phyloP scores from a whole-genome alignment of 2,888 invertebrate species.

The Odontomyia ornata region DNA sequence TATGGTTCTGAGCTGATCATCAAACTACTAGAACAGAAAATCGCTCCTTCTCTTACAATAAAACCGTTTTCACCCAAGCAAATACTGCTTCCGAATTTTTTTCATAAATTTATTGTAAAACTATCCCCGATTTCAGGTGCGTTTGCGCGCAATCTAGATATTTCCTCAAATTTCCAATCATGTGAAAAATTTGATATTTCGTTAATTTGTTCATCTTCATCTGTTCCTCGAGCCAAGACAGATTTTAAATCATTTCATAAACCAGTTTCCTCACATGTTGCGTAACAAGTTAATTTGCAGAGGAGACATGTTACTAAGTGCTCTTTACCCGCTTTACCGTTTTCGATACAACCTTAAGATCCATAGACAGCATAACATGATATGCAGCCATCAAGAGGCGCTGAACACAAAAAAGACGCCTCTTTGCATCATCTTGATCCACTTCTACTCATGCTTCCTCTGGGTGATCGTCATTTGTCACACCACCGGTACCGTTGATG shows the following conservation, averaged over 20 bases:
- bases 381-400: slow-evolving; percentile 5
- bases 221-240: neutral
- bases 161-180: slow-evolving; percentile 31
- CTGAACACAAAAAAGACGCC: too few species aligned
- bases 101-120: too few species aligned
- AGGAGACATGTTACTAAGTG: slow-evolving; percentile 31
- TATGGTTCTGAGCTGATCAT: too few species aligned
- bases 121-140: slow-evolving; percentile 10
- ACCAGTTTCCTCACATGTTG: slow-evolving; percentile 40
- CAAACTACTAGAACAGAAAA: too few species aligned
- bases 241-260: slow-evolving; percentile 33
- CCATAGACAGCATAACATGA: neutral
- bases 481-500: neutral
- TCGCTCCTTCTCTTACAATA: too few species aligned
- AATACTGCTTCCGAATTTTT: too few species aligned
- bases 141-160: neutral
- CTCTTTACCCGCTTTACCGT: slow-evolving; percentile 18
- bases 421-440: neutral
- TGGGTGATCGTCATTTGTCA: slow-evolving; percentile 4
- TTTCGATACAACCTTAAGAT: slow-evolving; percentile 23
- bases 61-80: too few species aligned
- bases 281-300: slow-evolving; percentile 39
- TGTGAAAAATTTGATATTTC: slow-evolving; percentile 35
- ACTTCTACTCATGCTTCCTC: neutral
- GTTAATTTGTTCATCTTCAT: slow-evolving; percentile 23